Conservation (phyloP, 2,113 vertebrate species). For the Bagarius yarrelli region DNA sequence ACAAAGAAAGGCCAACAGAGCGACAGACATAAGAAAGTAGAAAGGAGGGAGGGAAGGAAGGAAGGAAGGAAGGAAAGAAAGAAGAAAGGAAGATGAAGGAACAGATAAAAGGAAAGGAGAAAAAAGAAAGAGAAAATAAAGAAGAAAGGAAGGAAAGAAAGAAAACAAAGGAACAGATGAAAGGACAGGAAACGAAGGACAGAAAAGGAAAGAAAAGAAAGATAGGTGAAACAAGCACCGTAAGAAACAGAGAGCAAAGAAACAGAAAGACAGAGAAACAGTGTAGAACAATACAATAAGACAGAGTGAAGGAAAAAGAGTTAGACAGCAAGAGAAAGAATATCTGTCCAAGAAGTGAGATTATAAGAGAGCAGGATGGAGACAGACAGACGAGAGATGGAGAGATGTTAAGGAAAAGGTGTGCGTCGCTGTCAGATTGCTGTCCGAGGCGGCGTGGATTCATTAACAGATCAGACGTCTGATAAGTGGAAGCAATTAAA, state of each 20-base stretch:
- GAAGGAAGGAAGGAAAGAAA: too few relatives aligned
- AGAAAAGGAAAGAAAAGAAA: too few relatives aligned
- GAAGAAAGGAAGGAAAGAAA: neutral
- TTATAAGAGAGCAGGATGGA: constrained; percentile 58
- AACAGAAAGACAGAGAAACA: neutral
- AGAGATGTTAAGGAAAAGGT: constrained; percentile 43
- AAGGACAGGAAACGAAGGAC: too few relatives aligned
- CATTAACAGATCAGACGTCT: constrained; percentile 67
- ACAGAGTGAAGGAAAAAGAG: neutral
- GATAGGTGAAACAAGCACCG: too few relatives aligned
- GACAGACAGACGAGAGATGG: constrained; percentile 26
- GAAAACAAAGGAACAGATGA: neutral
- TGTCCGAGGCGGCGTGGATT: constrained; percentile 66
- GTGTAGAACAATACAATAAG: neutral
- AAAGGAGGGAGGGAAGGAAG: too few relatives aligned
- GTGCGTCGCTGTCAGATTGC: constrained; percentile 55
- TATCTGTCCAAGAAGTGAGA: neutral
- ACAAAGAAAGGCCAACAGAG: too few relatives aligned
- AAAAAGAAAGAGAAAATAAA: neutral
- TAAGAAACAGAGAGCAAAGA: too few relatives aligned
- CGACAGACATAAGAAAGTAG: too few relatives aligned
- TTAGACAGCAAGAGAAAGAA: too few relatives aligned
- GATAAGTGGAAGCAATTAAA: constrained; percentile 79
- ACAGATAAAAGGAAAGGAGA: neutral
- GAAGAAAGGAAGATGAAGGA: neutral